A percentile compares a stretch with the other conserved stretches of the same genome.
phyloP scores from a whole-genome alignment of 2,113 vertebrate species.

The Puma concolor region DNA sequence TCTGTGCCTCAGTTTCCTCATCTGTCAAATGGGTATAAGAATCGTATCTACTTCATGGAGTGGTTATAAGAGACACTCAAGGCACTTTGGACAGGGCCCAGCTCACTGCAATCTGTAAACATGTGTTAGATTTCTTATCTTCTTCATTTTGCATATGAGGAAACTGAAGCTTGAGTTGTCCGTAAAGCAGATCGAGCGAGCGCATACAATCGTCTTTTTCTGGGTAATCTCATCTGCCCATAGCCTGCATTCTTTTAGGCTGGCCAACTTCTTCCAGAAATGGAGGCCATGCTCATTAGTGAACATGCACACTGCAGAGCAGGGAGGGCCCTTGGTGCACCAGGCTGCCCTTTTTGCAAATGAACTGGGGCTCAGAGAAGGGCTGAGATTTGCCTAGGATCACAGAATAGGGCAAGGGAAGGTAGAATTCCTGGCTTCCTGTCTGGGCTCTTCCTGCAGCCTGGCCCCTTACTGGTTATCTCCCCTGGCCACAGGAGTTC shows the following conservation, averaged over 20 bases:
- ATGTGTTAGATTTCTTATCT: background rate
- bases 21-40: background rate
- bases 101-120: accelerated
- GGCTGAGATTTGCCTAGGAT: background rate
- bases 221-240: background rate
- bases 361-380: background rate
- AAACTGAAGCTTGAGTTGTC: background rate
- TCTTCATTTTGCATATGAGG: background rate
- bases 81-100: background rate
- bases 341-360: background rate
- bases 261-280: background rate
- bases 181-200: background rate
- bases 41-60: background rate
- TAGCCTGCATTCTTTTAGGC: background rate
- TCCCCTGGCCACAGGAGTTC: background rate
- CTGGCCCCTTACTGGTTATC: background rate
- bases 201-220: background rate
- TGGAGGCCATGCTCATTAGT: background rate
- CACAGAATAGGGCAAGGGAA: background rate
- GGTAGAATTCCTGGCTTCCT: background rate
- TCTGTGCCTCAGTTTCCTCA: background rate
- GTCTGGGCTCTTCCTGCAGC: background rate
- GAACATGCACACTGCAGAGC: background rate
- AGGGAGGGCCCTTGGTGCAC: background rate
- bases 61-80: background rate